A percentile compares a stretch with the other conserved stretches of the same genome.
Conservation (phyloP, 2,113 vertebrate species). For the Taxidea taxus region DNA sequence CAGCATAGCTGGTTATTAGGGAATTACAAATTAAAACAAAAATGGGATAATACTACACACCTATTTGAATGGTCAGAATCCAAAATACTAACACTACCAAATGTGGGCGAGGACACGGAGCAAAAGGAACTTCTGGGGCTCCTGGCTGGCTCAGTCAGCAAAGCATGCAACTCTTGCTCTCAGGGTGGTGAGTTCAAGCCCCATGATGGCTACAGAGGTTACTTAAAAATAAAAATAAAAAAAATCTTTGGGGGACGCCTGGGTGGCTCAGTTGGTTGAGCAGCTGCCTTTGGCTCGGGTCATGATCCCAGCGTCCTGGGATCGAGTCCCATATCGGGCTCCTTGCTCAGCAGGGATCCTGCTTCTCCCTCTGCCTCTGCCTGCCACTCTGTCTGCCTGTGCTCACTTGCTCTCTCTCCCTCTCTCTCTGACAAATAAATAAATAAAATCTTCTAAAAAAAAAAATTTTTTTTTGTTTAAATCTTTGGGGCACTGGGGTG, state of each 20-base stretch:
- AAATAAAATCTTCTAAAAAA: too few relatives aligned
- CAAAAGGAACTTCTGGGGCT: background rate
- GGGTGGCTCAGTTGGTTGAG: too few relatives aligned
- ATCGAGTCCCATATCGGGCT: too few relatives aligned
- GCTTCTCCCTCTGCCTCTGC: too few relatives aligned
- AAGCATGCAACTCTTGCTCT: background rate
- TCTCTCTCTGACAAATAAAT: too few relatives aligned
- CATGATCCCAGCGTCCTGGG: too few relatives aligned
- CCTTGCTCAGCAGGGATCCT: too few relatives aligned
- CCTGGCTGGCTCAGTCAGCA: background rate
- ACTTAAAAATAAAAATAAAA: background rate
- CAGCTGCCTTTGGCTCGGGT: too few relatives aligned
- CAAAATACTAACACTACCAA: background rate
- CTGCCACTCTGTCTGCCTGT: too few relatives aligned
- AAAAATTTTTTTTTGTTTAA: too few relatives aligned
- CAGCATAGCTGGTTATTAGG: background rate
- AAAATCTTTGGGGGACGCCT: background rate
- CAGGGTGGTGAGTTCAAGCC: background rate
- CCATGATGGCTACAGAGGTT: background rate
- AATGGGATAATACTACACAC: background rate
- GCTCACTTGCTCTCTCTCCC: too few relatives aligned
- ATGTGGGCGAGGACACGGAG: background rate
- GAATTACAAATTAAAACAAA: background rate
- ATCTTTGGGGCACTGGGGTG: background rate
- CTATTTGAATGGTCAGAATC: background rate